These are phyloP conservation scores for Oscheius sp. DNA, from an alignment of 2,888 invertebrate species.

Conservation along the genomic window DNA sequence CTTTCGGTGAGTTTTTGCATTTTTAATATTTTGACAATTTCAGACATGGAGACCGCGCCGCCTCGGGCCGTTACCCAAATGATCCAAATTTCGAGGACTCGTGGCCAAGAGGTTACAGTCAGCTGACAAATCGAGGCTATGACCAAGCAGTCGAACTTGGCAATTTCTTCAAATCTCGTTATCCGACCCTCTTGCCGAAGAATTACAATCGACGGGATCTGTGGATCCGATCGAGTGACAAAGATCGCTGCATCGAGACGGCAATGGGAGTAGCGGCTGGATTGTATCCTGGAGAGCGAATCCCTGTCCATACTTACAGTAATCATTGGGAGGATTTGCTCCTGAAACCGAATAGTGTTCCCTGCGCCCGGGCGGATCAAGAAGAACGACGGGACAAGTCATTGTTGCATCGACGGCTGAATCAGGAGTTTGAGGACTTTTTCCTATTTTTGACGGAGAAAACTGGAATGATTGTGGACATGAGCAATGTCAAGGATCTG, in stretches of 20 bases:
- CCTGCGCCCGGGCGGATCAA: slow-evolving; percentile 43
- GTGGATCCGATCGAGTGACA: slow-evolving; percentile 73
- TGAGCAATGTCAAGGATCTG: slow-evolving; percentile 50
- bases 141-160: slow-evolving; percentile 55
- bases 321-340: slow-evolving; percentile 56
- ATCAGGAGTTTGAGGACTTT: slow-evolving; percentile 38
- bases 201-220: slow-evolving; percentile 15
- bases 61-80: slow-evolving; percentile 83
- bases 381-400: slow-evolving; percentile 45
- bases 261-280: slow-evolving; percentile 86
- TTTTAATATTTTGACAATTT: too few species aligned
- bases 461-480: slow-evolving; percentile 51
- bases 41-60: slow-evolving; percentile 90
- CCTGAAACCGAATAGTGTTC: slow-evolving; percentile 59
- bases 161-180: slow-evolving; percentile 42
- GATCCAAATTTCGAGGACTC: slow-evolving; percentile 84
- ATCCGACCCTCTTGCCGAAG: slow-evolving; percentile 10
- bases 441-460: slow-evolving; percentile 45
- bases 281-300: slow-evolving; percentile 77
- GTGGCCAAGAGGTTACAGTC: slow-evolving; percentile 88
- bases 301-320: slow-evolving; percentile 50
- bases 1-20: slow-evolving; percentile 77
- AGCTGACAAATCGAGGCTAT: slow-evolving; percentile 84
- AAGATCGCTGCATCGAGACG: slow-evolving; percentile 80
- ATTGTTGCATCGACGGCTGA: slow-evolving; percentile 29